Evolutionary conservation across 2,888 invertebrate genomes (phyloP).

Genomic region (Volucella inflata): DNA sequence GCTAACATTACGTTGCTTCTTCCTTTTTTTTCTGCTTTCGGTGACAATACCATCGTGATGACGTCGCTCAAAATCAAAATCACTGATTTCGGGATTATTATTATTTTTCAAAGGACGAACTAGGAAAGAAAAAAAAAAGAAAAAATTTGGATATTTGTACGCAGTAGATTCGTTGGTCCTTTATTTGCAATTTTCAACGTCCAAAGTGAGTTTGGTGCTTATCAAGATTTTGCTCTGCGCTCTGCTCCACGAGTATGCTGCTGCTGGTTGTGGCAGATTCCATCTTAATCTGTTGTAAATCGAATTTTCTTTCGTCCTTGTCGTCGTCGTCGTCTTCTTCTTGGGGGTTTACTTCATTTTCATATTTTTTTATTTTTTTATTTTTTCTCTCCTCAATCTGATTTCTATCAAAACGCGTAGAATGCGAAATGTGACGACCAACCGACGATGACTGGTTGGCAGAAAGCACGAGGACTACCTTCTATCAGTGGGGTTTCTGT

Average conservation of each 20-base stretch:
- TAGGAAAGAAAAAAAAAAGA: slow-evolving; percentile 1
- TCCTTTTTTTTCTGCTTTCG: background rate
- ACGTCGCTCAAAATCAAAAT: slow-evolving; percentile 75
- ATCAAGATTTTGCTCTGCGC: slow-evolving; percentile 67
- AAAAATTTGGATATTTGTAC: slow-evolving; percentile 34
- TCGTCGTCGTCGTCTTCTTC: slow-evolving; percentile 12
- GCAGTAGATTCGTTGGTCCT: slow-evolving; percentile 51
- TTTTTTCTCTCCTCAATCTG: slow-evolving; percentile 57
- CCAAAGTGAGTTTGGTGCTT: slow-evolving; percentile 49
- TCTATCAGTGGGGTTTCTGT: background rate
- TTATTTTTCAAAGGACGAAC: slow-evolving; percentile 71
- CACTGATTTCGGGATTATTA: slow-evolving; percentile 75
- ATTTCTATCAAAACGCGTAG: slow-evolving; percentile 72
- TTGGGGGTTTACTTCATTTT: slow-evolving; percentile 13
- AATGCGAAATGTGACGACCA: slow-evolving; percentile 45
- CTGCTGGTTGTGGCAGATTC: slow-evolving; percentile 73
- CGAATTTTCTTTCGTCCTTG: slow-evolving; percentile 68
- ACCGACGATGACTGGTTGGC: background rate
- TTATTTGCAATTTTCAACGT: slow-evolving; percentile 62
- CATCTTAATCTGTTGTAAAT: slow-evolving; percentile 75
- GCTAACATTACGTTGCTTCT: slow-evolving; percentile 47
- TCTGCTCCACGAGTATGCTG: slow-evolving; percentile 24
- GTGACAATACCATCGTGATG: slow-evolving; percentile 68
- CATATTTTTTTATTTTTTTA: background rate
- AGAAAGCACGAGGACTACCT: background rate